A percentile compares a stretch with the other conserved stretches of the same genome.
These are phyloP conservation scores for Lipophrys pholis DNA, from an alignment of 2,113 vertebrate species.

Conservation along the genomic window DNA sequence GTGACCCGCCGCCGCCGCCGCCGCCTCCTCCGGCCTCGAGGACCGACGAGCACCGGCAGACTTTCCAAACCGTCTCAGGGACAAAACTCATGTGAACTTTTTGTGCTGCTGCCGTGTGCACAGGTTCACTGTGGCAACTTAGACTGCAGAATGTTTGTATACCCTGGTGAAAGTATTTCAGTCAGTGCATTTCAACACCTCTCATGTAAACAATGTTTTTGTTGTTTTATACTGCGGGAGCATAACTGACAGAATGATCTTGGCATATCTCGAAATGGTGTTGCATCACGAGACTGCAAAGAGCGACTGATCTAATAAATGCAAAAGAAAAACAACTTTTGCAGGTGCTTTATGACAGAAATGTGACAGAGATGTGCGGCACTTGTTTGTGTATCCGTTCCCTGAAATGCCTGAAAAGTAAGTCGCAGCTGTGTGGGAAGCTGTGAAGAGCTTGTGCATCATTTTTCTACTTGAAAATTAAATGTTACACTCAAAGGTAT, in stretches of 20 bases:
- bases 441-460: conserved; percentile 33
- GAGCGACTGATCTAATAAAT: too few species aligned
- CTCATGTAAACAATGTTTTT: conserved; percentile 29
- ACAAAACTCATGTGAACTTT: neutral
- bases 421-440: conserved; percentile 22
- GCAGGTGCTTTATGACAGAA: conserved; percentile 6
- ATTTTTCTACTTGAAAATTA: conserved; percentile 52
- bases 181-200: conserved; percentile 17
- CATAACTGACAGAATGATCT: neutral
- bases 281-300: neutral
- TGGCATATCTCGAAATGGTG: neutral
- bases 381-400: conserved; percentile 60
- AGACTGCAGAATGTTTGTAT: conserved; percentile 58
- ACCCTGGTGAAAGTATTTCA: neutral
- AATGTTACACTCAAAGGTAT: conserved; percentile 19
- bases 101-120: conserved; percentile 31
- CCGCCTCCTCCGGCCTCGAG: neutral
- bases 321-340: neutral
- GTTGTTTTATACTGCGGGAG: neutral
- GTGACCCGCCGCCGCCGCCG: conserved; percentile 11
- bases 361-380: conserved; percentile 25
- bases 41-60: conserved; percentile 6
- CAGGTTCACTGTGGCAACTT: conserved; percentile 50
- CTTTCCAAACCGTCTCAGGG: conserved; percentile 30
- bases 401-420: conserved; percentile 30